Evolutionary conservation across 2,797 vertebrate genomes (phyloP), one percentile per base, ranked within the genome.

Genomic region (Urophycis tenuis): DNA sequence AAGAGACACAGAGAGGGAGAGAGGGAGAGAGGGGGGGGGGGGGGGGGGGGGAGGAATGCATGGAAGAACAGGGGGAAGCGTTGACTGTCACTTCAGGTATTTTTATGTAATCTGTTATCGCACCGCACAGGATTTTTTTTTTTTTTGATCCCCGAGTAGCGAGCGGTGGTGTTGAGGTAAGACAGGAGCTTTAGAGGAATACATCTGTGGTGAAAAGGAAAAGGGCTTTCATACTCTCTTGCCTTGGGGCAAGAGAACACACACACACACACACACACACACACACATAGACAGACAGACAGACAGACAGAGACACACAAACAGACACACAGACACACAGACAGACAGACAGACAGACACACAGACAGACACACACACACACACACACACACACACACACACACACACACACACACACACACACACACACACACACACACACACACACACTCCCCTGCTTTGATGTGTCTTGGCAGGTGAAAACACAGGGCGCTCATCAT

Each of bases 221-320:
- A 75, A 86, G 80, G 77, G 25, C 29, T 76, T 67, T 79, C 80
- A 75, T 64, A 29, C 60, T 25, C 76, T 25, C 76, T 74, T 72
- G 76, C 77, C 82, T 80, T 45, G 53, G 80, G 87, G 81, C 78
- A 74, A 60, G 25, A 85, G 60, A 74, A 82, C 81, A 85, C 80
- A 85, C 74, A 64, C 53, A 64, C 53, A 53, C 49, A 53, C 49
- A 53, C 49, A 53, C 49, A 60, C 74, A 67, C n/a, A n/a, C n/a
- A 29, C 25, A 81, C 73, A 36, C 49, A 75, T n/a, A n/a, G n/a
- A n/a, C n/a, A n/a, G n/a, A n/a, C n/a, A n/a, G n/a, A n/a, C n/a
- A n/a, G n/a, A 85, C 80, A 85, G 73, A 64, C 53, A 64, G n/a
- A 53, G 19, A 53, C 49, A 53, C 49, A 53, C 49, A 60, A 74